Evolutionary conservation across 2,888 invertebrate genomes (phyloP).

Genomic region (Stictocephala bisonia): DNA sequence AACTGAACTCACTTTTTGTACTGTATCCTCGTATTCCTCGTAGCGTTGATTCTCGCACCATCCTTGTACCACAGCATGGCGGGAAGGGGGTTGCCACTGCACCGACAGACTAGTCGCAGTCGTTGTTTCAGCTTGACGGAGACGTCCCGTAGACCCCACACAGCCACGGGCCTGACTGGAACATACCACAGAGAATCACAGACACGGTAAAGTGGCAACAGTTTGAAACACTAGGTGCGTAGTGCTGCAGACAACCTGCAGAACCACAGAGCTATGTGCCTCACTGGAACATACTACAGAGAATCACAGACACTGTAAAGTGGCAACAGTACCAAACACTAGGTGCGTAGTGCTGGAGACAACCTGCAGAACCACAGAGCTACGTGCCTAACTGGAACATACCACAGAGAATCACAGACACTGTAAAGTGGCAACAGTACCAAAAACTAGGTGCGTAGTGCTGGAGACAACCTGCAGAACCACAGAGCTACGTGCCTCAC

Average conservation of each 20-base stretch:
- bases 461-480: slow-evolving; percentile 76
- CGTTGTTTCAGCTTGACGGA: slow-evolving; percentile 56
- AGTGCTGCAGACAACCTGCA: slow-evolving; percentile 80
- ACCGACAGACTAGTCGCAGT: slow-evolving; percentile 78
- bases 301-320: too few species aligned
- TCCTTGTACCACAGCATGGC: slow-evolving; percentile 86
- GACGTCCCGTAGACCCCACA: slow-evolving; percentile 58
- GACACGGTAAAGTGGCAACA: too few species aligned
- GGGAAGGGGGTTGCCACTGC: slow-evolving; percentile 82
- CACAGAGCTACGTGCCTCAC: slow-evolving; percentile 5
- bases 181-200: slow-evolving; percentile 42
- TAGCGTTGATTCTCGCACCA: slow-evolving; percentile 73
- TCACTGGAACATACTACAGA: slow-evolving; percentile 54
- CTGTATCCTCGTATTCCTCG: slow-evolving; percentile 71
- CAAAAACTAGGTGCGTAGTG: too few species aligned
- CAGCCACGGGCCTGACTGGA: slow-evolving; percentile 58
- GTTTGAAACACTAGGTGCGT: too few species aligned
- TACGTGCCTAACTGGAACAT: slow-evolving; percentile 7
- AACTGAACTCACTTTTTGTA: slow-evolving; percentile 72
- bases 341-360: too few species aligned
- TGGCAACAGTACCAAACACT: too few species aligned
- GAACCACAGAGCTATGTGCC: slow-evolving; percentile 57
- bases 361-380: not conserved
- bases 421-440: too few species aligned
- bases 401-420: not conserved